phyloP scores from a whole-genome alignment of 2,888 invertebrate species.

The Phlogophora meticulosa region DNA sequence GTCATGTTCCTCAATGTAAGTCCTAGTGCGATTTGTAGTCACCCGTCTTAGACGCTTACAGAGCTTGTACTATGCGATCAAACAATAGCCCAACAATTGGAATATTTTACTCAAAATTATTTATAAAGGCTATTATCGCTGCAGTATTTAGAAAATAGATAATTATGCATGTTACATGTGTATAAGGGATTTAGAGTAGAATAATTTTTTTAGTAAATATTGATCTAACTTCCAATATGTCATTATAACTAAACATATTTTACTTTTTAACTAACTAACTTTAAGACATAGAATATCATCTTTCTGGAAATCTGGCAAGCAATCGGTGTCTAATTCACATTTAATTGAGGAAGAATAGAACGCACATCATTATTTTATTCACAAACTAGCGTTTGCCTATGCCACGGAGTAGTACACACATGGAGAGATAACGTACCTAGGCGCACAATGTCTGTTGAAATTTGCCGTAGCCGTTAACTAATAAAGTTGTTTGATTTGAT shows the following conservation, averaged over 20 bases:
- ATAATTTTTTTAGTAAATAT: not conserved
- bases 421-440: slow-evolving; percentile 12
- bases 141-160: slow-evolving; percentile 58
- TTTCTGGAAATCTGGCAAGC: not conserved
- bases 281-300: not conserved
- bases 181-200: slow-evolving; percentile 13
- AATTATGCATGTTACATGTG: slow-evolving; percentile 55
- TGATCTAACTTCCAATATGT: not conserved
- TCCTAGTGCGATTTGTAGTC: slow-evolving; percentile 81
- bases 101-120: slow-evolving; percentile 46
- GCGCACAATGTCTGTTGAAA: not conserved
- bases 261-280: slow-evolving; percentile 1
- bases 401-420: slow-evolving; percentile 10
- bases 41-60: slow-evolving; percentile 65
- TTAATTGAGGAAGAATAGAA: slow-evolving; percentile 5
- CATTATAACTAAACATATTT: not conserved
- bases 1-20: slow-evolving; percentile 97
- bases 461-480: not conserved
- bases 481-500: too few species aligned
- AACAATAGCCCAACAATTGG: slow-evolving; percentile 68
- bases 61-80: slow-evolving; percentile 52
- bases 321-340: slow-evolving; percentile 25
- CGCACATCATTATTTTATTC: slow-evolving; percentile 7
- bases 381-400: not conserved
- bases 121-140: slow-evolving; percentile 50